These are phyloP conservation scores for Pangasius macronema DNA, from an alignment of 2,797 vertebrate species.

Conservation along the genomic window DNA sequence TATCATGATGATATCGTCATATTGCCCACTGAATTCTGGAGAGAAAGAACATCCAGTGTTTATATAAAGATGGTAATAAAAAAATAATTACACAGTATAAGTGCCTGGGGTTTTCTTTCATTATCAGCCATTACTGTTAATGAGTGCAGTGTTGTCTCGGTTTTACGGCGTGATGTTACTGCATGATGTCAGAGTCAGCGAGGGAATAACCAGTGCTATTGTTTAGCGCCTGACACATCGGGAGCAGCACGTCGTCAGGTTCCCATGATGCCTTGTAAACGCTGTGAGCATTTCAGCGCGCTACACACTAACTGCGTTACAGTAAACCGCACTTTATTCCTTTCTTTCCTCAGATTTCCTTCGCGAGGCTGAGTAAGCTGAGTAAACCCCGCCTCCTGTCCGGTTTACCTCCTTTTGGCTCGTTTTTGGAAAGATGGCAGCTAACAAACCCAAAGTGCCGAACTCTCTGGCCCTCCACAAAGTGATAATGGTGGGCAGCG, in stretches of 20 bases:
- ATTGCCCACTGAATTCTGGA: background rate
- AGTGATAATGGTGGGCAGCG: constrained; percentile 91
- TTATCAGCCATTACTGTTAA: background rate
- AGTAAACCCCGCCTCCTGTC: background rate
- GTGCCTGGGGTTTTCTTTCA: background rate
- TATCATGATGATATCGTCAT: background rate
- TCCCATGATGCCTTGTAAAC: constrained; percentile 13
- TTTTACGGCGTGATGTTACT: constrained; percentile 15
- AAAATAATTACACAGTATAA: background rate
- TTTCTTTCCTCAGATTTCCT: constrained; percentile 14
- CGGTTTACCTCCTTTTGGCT: background rate
- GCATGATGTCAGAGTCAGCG: constrained; percentile 40
- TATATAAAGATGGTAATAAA: background rate
- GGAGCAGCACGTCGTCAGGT: background rate
- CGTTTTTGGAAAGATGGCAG: constrained; percentile 71
- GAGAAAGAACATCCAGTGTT: background rate
- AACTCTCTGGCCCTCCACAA: constrained; percentile 87
- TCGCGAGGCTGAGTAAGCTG: constrained; percentile 3
- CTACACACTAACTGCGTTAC: background rate
- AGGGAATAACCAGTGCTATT: constrained; percentile 42
- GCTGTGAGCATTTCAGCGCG: background rate
- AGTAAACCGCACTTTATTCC: background rate
- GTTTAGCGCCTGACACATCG: constrained; percentile 39
- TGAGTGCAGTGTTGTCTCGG: constrained; percentile 3
- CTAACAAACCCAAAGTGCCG: constrained; percentile 85